These are phyloP conservation scores for Reticulitermes speratus DNA, from an alignment of 1,140 invertebrate genomes.

Conservation along the genomic window DNA sequence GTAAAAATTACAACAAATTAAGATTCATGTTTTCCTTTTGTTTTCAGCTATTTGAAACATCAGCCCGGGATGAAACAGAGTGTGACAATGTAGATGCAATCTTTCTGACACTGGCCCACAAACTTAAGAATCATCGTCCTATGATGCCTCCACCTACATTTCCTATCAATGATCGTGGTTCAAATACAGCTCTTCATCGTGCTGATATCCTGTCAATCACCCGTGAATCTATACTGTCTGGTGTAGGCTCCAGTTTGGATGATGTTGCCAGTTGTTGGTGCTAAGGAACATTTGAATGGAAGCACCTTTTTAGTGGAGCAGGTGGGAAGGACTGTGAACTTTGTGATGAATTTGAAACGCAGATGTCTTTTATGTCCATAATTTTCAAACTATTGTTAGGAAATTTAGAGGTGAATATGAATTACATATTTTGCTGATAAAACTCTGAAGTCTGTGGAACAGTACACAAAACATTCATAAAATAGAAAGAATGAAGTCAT, in stretches of 20 bases:
- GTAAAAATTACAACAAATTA: too few relatives aligned
- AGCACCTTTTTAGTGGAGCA: too few relatives aligned
- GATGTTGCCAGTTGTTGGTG: not conserved
- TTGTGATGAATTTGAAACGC: too few relatives aligned
- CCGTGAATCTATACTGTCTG: conserved; percentile 23
- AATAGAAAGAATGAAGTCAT: too few relatives aligned
- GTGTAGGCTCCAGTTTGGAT: not conserved
- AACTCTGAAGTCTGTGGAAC: too few relatives aligned
- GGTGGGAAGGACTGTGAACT: too few relatives aligned
- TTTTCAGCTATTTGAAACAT: conserved; percentile 73
- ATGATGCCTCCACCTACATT: conserved; percentile 50
- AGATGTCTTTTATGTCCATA: too few relatives aligned
- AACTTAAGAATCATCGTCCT: conserved; percentile 65
- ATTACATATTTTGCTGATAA: too few relatives aligned
- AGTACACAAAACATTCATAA: too few relatives aligned
- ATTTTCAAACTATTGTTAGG: too few relatives aligned
- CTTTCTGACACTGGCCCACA: conserved; percentile 80
- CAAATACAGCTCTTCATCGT: conserved; percentile 36
- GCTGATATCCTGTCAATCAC: conserved; percentile 36
- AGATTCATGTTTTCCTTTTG: too few relatives aligned
- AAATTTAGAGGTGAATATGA: too few relatives aligned
- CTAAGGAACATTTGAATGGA: not conserved
- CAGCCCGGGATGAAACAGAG: conserved; percentile 72
- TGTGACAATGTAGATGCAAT: conserved; percentile 80
- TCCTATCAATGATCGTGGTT: not conserved